Conservation (phyloP, 2,113 vertebrate genomes). For the Scophthalmus maximus region DNA sequence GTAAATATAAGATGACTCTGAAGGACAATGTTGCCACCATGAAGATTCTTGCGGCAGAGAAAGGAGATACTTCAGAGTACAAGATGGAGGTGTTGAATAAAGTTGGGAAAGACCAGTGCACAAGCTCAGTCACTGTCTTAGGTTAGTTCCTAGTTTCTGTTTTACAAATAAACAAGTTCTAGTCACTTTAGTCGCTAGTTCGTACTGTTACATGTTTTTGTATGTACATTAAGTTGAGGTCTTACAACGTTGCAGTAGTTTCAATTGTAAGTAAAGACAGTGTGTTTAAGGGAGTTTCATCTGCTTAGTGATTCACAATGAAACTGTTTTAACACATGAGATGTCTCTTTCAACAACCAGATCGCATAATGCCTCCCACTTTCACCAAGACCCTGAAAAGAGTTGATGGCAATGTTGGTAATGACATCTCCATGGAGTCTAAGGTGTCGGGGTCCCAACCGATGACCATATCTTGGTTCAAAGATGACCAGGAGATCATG, state of each 20-base stretch:
- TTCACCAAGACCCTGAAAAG: constrained; percentile 95
- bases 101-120: constrained; percentile 92
- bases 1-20: constrained; percentile 94
- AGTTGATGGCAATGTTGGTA: constrained; percentile 86
- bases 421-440: constrained; percentile 88
- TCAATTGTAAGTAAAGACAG: neutral
- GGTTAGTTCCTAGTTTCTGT: constrained; percentile 83
- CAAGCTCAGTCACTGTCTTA: constrained; percentile 91
- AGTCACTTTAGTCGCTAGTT: neutral
- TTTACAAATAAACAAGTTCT: neutral
- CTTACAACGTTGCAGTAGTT: too few species aligned
- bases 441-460: constrained; percentile 96
- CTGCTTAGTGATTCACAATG: constrained; percentile 1
- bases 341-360: constrained; percentile 84
- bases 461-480: constrained; percentile 93
- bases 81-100: constrained; percentile 94
- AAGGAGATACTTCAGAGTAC: constrained; percentile 92
- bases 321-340: constrained; percentile 29
- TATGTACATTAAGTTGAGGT: too few species aligned
- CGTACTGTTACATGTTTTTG: neutral
- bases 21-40: constrained; percentile 92
- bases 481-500: constrained; percentile 88
- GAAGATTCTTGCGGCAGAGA: constrained; percentile 93
- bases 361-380: constrained; percentile 93
- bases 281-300: neutral